Evolutionary conservation across 2,888 invertebrate species (phyloP).

Genomic region (Rhaphigaster nebulosa): DNA sequence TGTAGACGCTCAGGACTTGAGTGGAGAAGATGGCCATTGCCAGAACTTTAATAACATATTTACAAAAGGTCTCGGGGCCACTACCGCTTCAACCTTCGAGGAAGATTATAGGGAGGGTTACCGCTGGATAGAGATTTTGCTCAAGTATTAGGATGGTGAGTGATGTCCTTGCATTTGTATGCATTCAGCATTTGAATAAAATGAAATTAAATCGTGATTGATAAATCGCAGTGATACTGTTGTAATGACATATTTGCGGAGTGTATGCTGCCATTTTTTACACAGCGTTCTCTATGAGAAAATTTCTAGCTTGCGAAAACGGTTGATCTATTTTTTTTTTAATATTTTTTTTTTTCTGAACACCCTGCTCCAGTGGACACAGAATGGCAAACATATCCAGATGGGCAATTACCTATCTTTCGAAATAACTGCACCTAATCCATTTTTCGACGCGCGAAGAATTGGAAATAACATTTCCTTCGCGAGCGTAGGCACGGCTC

Average conservation of each 20-base stretch:
- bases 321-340: neutral
- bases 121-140: no score
- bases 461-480: conserved; percentile 22
- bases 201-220: neutral
- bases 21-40: no score
- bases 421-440: conserved; percentile 12
- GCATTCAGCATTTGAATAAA: neutral
- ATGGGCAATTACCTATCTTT: neutral
- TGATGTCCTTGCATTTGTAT: no score
- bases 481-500: neutral
- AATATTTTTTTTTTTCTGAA: neutral
- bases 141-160: no score
- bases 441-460: conserved; percentile 32
- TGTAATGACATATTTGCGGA: neutral
- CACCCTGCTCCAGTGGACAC: neutral
- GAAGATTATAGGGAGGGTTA: no score
- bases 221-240: neutral
- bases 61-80: no score
- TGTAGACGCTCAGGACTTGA: no score
- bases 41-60: no score
- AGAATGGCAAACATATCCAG: neutral
- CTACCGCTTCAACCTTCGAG: no score
- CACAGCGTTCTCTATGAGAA: neutral
- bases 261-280: neutral
- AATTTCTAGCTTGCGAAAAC: neutral